These are phyloP conservation scores for Patiria pectinifera DNA, from an alignment of 53 echinoderm and acorn worm species.

Conservation along the genomic window DNA sequence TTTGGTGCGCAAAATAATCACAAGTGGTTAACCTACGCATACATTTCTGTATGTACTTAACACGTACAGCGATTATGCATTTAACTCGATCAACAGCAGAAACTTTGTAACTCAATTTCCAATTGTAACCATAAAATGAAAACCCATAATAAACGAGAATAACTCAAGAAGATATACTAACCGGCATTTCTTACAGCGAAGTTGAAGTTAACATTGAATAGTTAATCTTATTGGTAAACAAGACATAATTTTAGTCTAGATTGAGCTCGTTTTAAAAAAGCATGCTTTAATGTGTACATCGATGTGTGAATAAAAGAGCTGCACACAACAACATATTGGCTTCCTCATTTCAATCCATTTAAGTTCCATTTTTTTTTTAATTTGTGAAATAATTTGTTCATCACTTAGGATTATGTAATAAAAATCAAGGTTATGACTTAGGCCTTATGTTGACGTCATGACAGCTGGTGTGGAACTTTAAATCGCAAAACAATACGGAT, in stretches of 20 bases:
- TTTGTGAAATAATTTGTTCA: background rate
- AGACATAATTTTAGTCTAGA: constrained; percentile 26
- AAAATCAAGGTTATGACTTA: no score
- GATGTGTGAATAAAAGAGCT: constrained; percentile 63
- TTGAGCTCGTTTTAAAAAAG: constrained; percentile 47
- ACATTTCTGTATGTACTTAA: no score
- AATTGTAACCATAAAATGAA: background rate
- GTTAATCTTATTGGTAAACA: constrained; percentile 3
- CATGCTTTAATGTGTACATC: constrained; percentile 56
- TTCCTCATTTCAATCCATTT: background rate
- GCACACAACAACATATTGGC: constrained; percentile 21
- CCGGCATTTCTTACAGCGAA: background rate
- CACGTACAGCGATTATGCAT: no score
- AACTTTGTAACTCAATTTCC: background rate
- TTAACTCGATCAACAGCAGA: background rate
- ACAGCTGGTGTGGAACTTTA: no score
- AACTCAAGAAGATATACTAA: background rate
- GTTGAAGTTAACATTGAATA: background rate
- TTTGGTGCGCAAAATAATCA: background rate
- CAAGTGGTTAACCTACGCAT: no score
- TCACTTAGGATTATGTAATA: no score
- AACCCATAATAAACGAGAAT: background rate
- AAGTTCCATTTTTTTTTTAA: background rate
- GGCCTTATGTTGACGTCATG: no score
- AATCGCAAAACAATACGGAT: no score